These are phyloP conservation scores for Trematomus loennbergii DNA, from an alignment of 2,113 vertebrate genomes.

Conservation along the genomic window DNA sequence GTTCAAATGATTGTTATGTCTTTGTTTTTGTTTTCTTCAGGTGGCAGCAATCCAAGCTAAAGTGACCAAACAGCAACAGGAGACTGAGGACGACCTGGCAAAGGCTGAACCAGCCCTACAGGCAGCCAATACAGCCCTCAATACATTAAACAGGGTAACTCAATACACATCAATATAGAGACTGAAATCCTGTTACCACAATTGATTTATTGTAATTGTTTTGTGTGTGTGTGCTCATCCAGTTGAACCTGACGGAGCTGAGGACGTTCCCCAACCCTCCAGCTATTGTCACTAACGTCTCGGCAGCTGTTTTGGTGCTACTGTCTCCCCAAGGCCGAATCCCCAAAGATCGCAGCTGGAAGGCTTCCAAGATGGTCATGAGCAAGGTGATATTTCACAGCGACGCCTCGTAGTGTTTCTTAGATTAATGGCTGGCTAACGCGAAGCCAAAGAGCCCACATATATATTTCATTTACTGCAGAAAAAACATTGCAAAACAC, in stretches of 20 bases:
- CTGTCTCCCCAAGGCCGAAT: slow-evolving; percentile 75
- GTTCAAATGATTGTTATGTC: neutral
- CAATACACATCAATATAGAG: neutral
- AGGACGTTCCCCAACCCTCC: slow-evolving; percentile 83
- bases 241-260: slow-evolving; percentile 85
- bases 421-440: slow-evolving; percentile 14
- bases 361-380: slow-evolving; percentile 83
- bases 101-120: slow-evolving; percentile 81
- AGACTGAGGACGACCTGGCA: slow-evolving; percentile 82
- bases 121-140: slow-evolving; percentile 79
- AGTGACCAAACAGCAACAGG: slow-evolving; percentile 84
- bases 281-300: slow-evolving; percentile 76
- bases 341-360: slow-evolving; percentile 86
- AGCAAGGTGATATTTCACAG: slow-evolving; percentile 76
- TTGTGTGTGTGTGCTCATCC: slow-evolving; percentile 38
- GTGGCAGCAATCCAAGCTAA: slow-evolving; percentile 81
- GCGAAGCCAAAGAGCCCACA: slow-evolving; percentile 15
- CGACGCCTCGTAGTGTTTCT: neutral
- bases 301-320: slow-evolving; percentile 77
- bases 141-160: slow-evolving; percentile 80
- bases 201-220: neutral
- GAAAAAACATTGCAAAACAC: slow-evolving; percentile 14
- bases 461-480: slow-evolving; percentile 15
- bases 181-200: neutral
- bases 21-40: slow-evolving; percentile 54